A percentile compares a stretch with the other conserved stretches of the same genome.
phyloP scores from a whole-genome alignment of 2,888 invertebrate species.

The Mesochorus sp. region DNA sequence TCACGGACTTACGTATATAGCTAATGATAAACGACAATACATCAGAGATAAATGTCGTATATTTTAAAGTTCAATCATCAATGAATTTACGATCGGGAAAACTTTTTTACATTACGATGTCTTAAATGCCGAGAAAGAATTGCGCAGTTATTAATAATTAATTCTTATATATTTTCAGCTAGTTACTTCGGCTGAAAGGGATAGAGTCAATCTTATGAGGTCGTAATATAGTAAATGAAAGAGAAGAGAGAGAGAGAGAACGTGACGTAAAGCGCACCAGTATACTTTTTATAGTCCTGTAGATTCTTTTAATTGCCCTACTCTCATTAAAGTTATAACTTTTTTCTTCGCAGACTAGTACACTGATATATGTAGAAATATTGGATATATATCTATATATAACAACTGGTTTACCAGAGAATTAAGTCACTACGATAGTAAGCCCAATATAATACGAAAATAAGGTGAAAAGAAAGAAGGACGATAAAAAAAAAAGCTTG shows the following conservation, averaged over 20 bases:
- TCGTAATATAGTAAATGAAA: background rate
- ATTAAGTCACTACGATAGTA: conserved; percentile 30
- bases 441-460: conserved; percentile 39
- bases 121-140: conserved; percentile 4
- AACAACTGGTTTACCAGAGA: conserved; percentile 35
- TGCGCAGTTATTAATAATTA: conserved; percentile 1
- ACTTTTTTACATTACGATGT: conserved; percentile 38
- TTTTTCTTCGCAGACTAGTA: background rate
- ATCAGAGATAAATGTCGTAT: background rate
- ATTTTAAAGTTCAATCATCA: background rate
- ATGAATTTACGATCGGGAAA: conserved; percentile 38
- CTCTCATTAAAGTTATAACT: conserved; percentile 32
- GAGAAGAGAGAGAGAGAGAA: conserved; percentile 33
- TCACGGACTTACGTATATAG: background rate
- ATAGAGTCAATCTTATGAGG: background rate
- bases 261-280: conserved; percentile 29
- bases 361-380: background rate
- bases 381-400: background rate
- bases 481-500: conserved; percentile 8
- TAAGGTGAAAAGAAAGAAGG: conserved; percentile 28
- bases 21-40: no score
- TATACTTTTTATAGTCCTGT: conserved; percentile 59
- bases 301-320: conserved; percentile 38
- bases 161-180: conserved; percentile 27
- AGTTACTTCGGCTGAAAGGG: conserved; percentile 5